Evolutionary conservation across 2,888 invertebrate species (phyloP).

Genomic region (Pseudococcus jackbeardsleyi): DNA sequence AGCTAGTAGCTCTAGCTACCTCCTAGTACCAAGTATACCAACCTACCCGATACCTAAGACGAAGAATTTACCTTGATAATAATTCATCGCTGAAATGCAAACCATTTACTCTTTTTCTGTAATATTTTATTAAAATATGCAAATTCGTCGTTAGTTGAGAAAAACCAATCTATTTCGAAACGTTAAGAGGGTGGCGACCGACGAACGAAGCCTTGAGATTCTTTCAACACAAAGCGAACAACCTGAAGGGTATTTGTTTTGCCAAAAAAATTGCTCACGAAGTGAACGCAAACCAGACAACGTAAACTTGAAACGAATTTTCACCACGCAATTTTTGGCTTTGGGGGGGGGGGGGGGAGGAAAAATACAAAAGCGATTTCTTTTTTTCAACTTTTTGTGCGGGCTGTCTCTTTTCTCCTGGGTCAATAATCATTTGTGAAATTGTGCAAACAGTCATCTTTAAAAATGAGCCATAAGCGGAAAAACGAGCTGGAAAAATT

Average conservation of each 20-base stretch:
- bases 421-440: too few relatives aligned
- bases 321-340: neutral
- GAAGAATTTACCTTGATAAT: conserved; percentile 19
- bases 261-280: neutral
- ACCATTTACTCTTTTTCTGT: conserved; percentile 40
- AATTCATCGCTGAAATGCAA: conserved; percentile 37
- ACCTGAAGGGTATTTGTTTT: conserved; percentile 20
- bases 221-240: neutral
- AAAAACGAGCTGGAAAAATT: too few relatives aligned
- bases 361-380: neutral
- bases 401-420: too few relatives aligned
- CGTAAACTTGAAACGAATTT: neutral
- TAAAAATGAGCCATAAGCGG: too few relatives aligned
- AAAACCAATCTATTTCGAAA: conserved; percentile 26
- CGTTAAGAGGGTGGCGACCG: neutral
- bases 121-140: conserved; percentile 42
- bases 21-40: too few relatives aligned
- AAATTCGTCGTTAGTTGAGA: conserved; percentile 28
- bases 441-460: too few relatives aligned
- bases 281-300: neutral
- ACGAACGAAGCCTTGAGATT: neutral
- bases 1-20: too few relatives aligned
- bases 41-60: too few relatives aligned
- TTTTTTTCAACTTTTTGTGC: too few relatives aligned
- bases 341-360: too few relatives aligned